phyloP scores from a whole-genome alignment of 2,113 vertebrate species.

The Echinops telfairi region DNA sequence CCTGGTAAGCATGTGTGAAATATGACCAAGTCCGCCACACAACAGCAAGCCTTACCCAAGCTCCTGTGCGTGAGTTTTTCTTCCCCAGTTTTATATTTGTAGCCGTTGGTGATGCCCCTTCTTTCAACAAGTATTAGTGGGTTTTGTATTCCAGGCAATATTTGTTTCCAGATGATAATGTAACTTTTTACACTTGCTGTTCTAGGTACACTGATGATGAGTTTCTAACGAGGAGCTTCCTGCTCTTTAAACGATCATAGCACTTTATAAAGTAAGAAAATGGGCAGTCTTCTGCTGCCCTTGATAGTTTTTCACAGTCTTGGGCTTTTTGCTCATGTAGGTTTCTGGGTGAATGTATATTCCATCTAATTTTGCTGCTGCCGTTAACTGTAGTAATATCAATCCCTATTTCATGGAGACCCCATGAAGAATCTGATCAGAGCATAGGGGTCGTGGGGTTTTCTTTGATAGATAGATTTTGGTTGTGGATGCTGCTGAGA shows the following conservation, averaged over 20 bases:
- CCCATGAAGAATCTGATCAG: background rate
- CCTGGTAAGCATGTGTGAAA: conserved; percentile 74
- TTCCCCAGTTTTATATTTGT: conserved; percentile 55
- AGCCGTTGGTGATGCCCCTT: background rate
- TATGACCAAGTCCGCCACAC: conserved; percentile 60
- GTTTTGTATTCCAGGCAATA: conserved; percentile 14
- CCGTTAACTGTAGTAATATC: too few relatives aligned
- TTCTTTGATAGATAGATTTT: background rate
- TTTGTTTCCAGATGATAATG: conserved; percentile 64
- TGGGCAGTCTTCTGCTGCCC: background rate
- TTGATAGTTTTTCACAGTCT: background rate
- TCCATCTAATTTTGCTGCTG: background rate
- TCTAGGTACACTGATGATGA: background rate
- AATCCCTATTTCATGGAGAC: background rate
- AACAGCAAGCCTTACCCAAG: conserved; percentile 62
- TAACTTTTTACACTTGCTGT: conserved; percentile 39
- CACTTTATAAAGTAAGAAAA: conserved; percentile 3
- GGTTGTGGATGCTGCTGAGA: background rate
- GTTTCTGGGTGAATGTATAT: background rate
- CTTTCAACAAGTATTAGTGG: background rate
- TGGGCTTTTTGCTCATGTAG: background rate
- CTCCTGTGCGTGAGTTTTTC: conserved; percentile 69
- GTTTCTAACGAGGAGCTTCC: conserved; percentile 29
- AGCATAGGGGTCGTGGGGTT: background rate
- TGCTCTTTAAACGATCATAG: background rate